Percentiles rank a stretch among this genome's conserved stretches.
phyloP scores from a whole-genome alignment of 2,113 vertebrate species.

The Castor canadensis region DNA sequence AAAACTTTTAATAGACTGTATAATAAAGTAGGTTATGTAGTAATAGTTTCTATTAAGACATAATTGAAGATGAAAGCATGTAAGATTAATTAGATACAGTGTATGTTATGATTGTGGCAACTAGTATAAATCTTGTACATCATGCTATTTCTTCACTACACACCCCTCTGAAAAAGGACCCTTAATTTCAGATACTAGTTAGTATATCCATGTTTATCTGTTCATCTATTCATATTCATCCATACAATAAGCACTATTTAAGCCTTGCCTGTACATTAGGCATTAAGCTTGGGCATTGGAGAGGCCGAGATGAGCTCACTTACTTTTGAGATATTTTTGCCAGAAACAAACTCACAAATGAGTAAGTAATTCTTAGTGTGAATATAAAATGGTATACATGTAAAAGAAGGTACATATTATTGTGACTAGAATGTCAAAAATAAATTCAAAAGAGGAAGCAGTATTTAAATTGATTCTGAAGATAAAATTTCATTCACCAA shows the following conservation, averaged over 20 bases:
- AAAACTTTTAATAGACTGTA: constrained; percentile 40
- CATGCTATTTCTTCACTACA: neutral
- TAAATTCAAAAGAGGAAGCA: neutral
- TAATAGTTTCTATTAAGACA: constrained; percentile 49
- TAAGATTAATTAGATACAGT: constrained; percentile 7
- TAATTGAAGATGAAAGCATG: constrained; percentile 47
- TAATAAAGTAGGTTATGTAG: constrained; percentile 16
- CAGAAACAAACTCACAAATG: neutral
- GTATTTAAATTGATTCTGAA: neutral
- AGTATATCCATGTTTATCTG: neutral
- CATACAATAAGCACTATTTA: neutral
- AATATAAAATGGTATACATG: neutral
- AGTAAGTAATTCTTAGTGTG: neutral
- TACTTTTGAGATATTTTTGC: neutral
- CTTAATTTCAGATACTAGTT: neutral
- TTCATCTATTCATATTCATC: constrained; percentile 6
- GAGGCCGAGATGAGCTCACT: neutral
- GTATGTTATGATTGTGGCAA: neutral
- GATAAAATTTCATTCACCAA: neutral
- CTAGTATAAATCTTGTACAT: neutral
- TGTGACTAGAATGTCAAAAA: neutral
- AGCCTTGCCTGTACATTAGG: neutral
- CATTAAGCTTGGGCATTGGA: neutral
- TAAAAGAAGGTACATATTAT: constrained; percentile 1
- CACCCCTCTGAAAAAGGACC: neutral